phyloP scores from a whole-genome alignment of 2,113 vertebrate species.

The Myocastor coypus region DNA sequence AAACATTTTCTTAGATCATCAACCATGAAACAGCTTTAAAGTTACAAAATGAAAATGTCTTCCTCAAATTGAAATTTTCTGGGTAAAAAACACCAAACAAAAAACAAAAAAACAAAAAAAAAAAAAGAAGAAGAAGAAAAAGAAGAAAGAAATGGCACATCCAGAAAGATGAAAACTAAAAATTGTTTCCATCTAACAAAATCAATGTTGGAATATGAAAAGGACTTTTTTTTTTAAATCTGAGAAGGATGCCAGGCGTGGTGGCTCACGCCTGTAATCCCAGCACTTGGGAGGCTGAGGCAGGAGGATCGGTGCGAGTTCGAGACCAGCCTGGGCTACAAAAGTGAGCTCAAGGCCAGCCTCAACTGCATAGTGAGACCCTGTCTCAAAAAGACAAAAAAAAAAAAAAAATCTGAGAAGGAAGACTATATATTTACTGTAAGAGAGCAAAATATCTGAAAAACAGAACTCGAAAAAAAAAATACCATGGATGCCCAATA shows the following conservation, averaged over 20 bases:
- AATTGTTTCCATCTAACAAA: neutral
- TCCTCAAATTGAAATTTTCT: neutral
- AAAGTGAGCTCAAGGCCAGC: no score
- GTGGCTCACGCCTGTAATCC: no score
- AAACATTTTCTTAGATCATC: neutral
- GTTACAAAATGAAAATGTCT: neutral
- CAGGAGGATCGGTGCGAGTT: no score
- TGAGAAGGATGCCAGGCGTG: no score
- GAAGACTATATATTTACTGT: neutral
- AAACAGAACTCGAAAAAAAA: neutral
- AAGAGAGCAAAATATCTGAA: neutral
- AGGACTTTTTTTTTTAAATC: neutral
- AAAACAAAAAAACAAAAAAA: neutral
- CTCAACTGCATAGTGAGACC: no score
- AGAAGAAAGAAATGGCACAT: neutral
- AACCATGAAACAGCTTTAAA: neutral
- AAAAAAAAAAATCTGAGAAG: neutral
- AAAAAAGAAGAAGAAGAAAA: neutral
- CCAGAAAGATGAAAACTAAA: neutral
- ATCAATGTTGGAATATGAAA: constrained; percentile 21
- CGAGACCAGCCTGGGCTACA: no score
- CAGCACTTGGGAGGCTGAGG: no score
- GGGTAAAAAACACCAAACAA: neutral
- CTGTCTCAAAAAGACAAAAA: no score
- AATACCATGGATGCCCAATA: neutral